These are phyloP conservation scores for Holacanthella duospinosa DNA, from an alignment of 2,888 invertebrate species.

Conservation along the genomic window DNA sequence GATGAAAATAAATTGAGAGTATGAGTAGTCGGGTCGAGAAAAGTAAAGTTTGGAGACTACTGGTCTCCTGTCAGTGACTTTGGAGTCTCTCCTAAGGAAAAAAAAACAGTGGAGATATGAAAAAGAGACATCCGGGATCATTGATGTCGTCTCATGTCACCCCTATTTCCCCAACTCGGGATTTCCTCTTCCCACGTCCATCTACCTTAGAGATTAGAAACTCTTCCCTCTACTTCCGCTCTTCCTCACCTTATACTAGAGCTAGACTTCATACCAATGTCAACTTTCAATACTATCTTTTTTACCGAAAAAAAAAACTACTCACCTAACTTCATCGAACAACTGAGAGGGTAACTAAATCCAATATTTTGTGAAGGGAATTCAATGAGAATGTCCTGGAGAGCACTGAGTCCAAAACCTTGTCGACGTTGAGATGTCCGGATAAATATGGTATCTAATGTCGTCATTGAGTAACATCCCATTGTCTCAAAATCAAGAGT, in stretches of 20 bases:
- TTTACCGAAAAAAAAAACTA: too few species aligned
- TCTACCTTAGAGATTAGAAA: too few species aligned
- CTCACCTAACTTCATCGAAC: slow-evolving; percentile 41
- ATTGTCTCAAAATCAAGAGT: slow-evolving; percentile 38
- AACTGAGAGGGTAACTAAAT: slow-evolving; percentile 42
- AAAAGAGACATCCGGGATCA: neutral
- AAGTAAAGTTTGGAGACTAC: neutral
- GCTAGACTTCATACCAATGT: too few species aligned
- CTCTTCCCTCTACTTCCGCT: neutral
- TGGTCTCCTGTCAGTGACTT: neutral
- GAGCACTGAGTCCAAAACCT: slow-evolving; percentile 40
- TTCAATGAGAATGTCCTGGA: slow-evolving; percentile 39
- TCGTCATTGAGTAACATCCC: slow-evolving; percentile 40
- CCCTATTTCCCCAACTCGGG: too few species aligned
- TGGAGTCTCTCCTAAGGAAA: too few species aligned
- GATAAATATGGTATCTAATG: slow-evolving; percentile 43
- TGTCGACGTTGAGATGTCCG: slow-evolving; percentile 39
- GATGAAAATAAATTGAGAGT: too few species aligned
- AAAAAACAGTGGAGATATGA: too few species aligned
- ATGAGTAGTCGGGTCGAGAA: neutral
- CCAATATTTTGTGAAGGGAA: slow-evolving; percentile 41
- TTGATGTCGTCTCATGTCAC: neutral
- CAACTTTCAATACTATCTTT: too few species aligned
- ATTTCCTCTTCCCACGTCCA: too few species aligned
- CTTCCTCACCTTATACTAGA: neutral